These are phyloP conservation scores for Ceratina calcarata DNA, from an alignment of 1,140 invertebrate species.

Conservation along the genomic window DNA sequence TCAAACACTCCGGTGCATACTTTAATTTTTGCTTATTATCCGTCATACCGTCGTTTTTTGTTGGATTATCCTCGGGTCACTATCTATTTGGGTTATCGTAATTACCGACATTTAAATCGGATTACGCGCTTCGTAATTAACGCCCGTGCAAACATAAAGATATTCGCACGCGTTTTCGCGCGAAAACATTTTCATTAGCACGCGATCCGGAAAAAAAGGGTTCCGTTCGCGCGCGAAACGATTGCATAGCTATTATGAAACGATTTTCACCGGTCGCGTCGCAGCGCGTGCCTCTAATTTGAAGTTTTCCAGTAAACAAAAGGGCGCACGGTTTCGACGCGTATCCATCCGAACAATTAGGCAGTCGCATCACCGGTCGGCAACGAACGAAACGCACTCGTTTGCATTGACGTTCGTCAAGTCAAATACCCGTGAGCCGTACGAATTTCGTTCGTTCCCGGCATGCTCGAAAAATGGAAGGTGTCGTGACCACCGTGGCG, in stretches of 20 bases:
- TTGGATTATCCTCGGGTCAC: background rate
- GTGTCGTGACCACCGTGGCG: background rate
- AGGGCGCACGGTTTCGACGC: conserved; percentile 34
- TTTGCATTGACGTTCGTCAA: conserved; percentile 55
- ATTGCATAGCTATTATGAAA: conserved; percentile 2
- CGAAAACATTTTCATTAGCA: background rate
- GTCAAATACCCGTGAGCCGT: conserved; percentile 47
- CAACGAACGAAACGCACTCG: conserved; percentile 54
- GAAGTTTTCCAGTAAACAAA: conserved; percentile 42
- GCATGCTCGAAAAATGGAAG: conserved; percentile 4
- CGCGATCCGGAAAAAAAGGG: background rate
- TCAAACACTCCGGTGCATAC: background rate
- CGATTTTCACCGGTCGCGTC: conserved; percentile 15
- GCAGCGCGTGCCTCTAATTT: conserved; percentile 29
- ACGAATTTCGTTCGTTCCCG: background rate
- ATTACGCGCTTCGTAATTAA: background rate
- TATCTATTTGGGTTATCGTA: background rate
- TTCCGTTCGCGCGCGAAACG: background rate
- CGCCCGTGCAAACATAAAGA: background rate
- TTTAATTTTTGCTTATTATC: background rate
- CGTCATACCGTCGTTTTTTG: background rate
- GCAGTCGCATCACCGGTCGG: conserved; percentile 40
- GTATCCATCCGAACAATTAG: conserved; percentile 47
- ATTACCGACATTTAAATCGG: conserved; percentile 7
- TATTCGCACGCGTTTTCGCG: background rate